Evolutionary conservation across 2,797 vertebrate genomes (phyloP).

Genomic region (Hybognathus amarus): DNA sequence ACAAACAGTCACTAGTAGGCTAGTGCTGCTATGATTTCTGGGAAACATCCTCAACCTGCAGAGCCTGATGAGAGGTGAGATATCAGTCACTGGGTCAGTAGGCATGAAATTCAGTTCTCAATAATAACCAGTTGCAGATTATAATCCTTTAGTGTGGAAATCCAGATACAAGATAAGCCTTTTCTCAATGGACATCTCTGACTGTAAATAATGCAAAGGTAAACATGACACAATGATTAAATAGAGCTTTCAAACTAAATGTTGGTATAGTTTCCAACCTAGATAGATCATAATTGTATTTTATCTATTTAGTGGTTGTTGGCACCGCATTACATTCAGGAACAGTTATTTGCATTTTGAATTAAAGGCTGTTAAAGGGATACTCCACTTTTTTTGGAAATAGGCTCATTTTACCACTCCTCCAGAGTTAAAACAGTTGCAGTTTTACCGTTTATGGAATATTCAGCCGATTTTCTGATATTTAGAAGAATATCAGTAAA

Average conservation of each 20-base stretch:
- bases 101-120: slow-evolving; percentile 12
- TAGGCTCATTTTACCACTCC: too few relatives aligned
- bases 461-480: too few relatives aligned
- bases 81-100: slow-evolving; percentile 13
- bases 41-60: background rate
- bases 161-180: background rate
- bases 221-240: background rate
- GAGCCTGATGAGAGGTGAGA: background rate
- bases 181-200: slow-evolving; percentile 9
- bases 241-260: background rate
- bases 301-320: slow-evolving; percentile 7
- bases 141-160: background rate
- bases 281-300: background rate
- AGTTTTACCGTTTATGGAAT: too few relatives aligned
- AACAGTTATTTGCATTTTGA: slow-evolving; percentile 42
- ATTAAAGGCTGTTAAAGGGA: background rate
- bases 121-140: slow-evolving; percentile 29
- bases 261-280: background rate
- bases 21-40: background rate
- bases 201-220: background rate
- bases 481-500: too few relatives aligned
- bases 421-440: too few relatives aligned
- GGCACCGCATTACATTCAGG: slow-evolving; percentile 25
- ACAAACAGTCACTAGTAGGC: background rate
- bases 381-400: too few relatives aligned